Conservation (phyloP, 2,113 vertebrate genomes). For the Herpetotheres cachinnans region DNA sequence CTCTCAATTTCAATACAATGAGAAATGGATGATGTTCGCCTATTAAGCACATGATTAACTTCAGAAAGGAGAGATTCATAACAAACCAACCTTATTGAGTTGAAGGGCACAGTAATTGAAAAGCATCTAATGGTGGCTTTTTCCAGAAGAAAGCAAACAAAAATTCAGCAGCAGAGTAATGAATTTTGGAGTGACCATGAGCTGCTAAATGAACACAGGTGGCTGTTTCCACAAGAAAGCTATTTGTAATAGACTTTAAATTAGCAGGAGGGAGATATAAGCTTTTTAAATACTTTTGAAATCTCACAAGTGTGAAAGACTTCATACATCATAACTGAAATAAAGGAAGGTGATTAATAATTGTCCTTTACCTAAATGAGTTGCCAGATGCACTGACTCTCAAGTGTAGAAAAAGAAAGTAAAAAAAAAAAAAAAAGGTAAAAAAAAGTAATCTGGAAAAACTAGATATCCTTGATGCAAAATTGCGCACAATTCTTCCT, state of each 20-base stretch:
- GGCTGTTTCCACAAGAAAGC: constrained; percentile 66
- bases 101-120: constrained; percentile 58
- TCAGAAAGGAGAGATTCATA: constrained; percentile 27
- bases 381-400: constrained; percentile 69
- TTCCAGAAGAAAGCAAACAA: constrained; percentile 37
- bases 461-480: neutral
- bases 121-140: constrained; percentile 5
- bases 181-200: constrained; percentile 62
- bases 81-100: constrained; percentile 5
- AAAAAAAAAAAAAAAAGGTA: neutral
- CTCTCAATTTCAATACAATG: neutral
- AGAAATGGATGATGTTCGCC: constrained; percentile 16
- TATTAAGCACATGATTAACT: constrained; percentile 52
- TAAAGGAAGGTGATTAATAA: constrained; percentile 74
- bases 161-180: constrained; percentile 26
- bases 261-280: constrained; percentile 65
- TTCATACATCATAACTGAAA: constrained; percentile 73
- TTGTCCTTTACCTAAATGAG: constrained; percentile 67
- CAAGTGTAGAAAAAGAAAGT: constrained; percentile 16
- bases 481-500: neutral
- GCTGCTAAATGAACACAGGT: constrained; percentile 72
- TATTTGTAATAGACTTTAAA: constrained; percentile 73
- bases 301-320: constrained; percentile 71
- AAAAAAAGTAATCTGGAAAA: neutral
- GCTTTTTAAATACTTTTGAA: constrained; percentile 68